These are phyloP conservation scores for Uloborus plumipes DNA, from an alignment of 2,888 invertebrate genomes.

Conservation along the genomic window DNA sequence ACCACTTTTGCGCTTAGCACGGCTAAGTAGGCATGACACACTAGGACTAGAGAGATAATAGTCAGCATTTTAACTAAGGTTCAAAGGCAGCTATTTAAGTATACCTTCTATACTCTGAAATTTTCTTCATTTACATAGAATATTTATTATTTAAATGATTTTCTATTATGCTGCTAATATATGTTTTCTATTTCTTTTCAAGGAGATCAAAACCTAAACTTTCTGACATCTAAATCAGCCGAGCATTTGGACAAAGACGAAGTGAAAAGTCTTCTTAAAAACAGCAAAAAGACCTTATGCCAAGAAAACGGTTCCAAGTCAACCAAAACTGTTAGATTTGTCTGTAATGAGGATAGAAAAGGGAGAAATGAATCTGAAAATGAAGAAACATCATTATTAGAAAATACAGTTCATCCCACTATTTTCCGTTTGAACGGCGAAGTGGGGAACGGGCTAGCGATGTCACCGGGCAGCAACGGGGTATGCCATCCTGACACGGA, in stretches of 20 bases:
- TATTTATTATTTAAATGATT: too few relatives aligned
- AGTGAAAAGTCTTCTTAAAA: constrained; percentile 24
- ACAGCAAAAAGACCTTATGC: neutral
- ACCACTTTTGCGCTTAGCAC: too few relatives aligned
- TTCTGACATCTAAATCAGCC: constrained; percentile 37
- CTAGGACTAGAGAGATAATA: too few relatives aligned
- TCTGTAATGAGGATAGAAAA: neutral
- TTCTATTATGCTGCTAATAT: too few relatives aligned
- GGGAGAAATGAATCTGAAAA: neutral
- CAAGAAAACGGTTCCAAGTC: neutral
- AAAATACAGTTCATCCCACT: neutral
- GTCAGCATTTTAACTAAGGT: too few relatives aligned
- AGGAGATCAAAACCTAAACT: constrained; percentile 56
- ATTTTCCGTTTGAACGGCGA: neutral
- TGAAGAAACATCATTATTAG: constrained; percentile 8
- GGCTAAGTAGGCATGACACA: too few relatives aligned
- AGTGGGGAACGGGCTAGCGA: too few relatives aligned
- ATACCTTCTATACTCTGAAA: too few relatives aligned
- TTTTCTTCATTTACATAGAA: too few relatives aligned
- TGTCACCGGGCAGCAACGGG: too few relatives aligned
- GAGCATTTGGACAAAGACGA: constrained; percentile 26
- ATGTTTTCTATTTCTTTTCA: constrained; percentile 3
- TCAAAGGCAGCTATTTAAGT: too few relatives aligned
- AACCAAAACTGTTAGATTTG: constrained; percentile 43
- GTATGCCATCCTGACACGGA: neutral